Evolutionary conservation across 2,113 vertebrate species (phyloP).

Genomic region (Zeus faber): DNA sequence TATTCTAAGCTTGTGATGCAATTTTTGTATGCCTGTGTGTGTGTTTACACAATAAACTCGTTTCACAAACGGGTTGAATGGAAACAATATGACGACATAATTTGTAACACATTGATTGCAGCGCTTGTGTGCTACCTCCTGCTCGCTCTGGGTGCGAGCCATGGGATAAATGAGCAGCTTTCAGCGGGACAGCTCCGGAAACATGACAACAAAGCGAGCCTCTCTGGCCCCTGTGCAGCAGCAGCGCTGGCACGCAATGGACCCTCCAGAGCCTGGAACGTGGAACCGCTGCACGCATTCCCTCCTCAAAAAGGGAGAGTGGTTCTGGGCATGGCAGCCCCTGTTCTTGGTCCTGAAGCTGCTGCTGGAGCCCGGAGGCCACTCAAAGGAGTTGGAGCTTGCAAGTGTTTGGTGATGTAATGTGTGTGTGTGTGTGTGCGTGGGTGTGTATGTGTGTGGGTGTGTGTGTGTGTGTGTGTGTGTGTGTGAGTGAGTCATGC

Average conservation of each 20-base stretch:
- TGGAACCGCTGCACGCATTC: not conserved
- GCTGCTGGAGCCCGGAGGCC: constrained; percentile 1
- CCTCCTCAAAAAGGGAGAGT: not conserved
- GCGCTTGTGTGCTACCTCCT: constrained; percentile 9
- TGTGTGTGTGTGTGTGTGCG: not conserved
- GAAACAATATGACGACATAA: too few relatives aligned
- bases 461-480: not conserved
- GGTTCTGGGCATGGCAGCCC: constrained; percentile 5
- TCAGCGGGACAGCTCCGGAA: constrained; percentile 50
- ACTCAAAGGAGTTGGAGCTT: not conserved
- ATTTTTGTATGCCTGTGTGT: constrained; percentile 5
- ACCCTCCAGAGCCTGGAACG: constrained; percentile 5
- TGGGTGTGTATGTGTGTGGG: not conserved
- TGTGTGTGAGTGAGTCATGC: not conserved
- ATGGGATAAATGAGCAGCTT: constrained; percentile 12
- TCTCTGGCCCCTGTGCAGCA: not conserved
- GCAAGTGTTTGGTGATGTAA: too few relatives aligned
- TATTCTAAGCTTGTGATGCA: constrained; percentile 31
- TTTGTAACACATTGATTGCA: too few relatives aligned
- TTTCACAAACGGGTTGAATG: too few relatives aligned
- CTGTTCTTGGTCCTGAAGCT: not conserved
- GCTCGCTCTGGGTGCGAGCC: constrained; percentile 19
- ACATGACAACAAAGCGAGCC: not conserved
- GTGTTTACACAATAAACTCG: too few relatives aligned
- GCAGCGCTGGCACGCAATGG: not conserved